A percentile compares a stretch with the other conserved stretches of the same genome.
Conservation (phyloP, 2,113 vertebrate species). For the Dinomys branickii region DNA sequence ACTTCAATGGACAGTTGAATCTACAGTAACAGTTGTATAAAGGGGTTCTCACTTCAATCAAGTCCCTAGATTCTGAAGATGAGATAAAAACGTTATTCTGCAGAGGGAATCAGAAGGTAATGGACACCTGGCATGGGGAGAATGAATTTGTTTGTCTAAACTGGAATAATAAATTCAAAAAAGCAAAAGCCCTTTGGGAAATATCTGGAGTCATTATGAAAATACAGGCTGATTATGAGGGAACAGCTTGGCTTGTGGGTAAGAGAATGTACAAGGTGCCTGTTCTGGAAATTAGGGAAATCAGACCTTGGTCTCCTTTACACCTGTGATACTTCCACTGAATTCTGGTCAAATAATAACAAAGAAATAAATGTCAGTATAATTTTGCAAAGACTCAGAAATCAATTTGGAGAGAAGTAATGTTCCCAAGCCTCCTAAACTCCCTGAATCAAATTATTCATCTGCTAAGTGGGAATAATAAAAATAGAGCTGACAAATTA, state of each 20-base stretch:
- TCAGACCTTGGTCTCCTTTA: background rate
- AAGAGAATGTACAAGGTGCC: background rate
- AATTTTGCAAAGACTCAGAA: background rate
- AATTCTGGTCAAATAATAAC: background rate
- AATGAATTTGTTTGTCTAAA: background rate
- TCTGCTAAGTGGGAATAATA: constrained; percentile 36
- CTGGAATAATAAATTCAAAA: background rate
- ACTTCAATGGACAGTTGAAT: background rate
- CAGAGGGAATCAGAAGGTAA: background rate
- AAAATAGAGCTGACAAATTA: constrained; percentile 47
- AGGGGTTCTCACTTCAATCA: background rate
- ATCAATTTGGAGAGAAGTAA: background rate
- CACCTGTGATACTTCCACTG: background rate
- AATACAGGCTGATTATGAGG: background rate
- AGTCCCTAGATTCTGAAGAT: background rate
- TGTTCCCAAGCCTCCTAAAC: background rate
- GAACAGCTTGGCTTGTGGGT: background rate
- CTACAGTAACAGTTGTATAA: background rate
- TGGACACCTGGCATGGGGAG: background rate
- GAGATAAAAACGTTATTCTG: background rate
- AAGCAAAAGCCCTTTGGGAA: background rate
- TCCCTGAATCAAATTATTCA: constrained; percentile 3
- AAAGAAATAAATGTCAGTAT: background rate
- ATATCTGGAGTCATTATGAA: background rate
- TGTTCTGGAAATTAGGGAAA: background rate